Evolutionary conservation across 2,888 invertebrate species (phyloP).

Genomic region (Aethes cnicana): DNA sequence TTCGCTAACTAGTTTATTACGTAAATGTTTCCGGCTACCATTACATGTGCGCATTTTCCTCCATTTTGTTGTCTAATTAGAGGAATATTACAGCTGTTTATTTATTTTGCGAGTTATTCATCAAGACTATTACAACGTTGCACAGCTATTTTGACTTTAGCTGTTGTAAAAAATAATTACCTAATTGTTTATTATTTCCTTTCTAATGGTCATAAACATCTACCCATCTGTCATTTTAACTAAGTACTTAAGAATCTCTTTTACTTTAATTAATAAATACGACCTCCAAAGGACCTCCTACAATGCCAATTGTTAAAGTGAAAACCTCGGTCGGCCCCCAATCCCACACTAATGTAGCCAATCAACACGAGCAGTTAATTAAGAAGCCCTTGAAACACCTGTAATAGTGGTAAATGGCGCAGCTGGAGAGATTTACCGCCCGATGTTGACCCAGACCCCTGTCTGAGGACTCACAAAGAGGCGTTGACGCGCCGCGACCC

Average conservation of each 20-base stretch:
- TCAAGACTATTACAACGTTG: no score
- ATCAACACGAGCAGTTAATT: slow-evolving; percentile 28
- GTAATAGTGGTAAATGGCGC: slow-evolving; percentile 34
- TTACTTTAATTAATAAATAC: no score
- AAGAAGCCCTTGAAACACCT: slow-evolving; percentile 26
- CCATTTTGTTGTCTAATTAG: slow-evolving; percentile 5
- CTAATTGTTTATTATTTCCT: no score
- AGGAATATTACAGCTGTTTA: slow-evolving; percentile 2
- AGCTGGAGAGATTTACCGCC: slow-evolving; percentile 43
- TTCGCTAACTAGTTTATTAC: slow-evolving; percentile 32
- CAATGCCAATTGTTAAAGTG: no score
- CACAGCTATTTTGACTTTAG: no score
- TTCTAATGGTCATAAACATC: no score
- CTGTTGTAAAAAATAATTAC: no score
- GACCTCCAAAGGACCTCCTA: no score
- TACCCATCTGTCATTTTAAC: no score
- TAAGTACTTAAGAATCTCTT: no score
- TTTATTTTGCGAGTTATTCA: no score
- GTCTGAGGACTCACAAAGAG: slow-evolving; percentile 58
- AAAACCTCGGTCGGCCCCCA: no score
- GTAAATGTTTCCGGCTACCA: slow-evolving; percentile 26
- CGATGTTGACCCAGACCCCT: slow-evolving; percentile 60
- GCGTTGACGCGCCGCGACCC: slow-evolving; percentile 63
- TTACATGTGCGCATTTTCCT: slow-evolving; percentile 12
- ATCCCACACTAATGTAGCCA: slow-evolving; percentile 18